These are phyloP conservation scores for Microcebus murinus DNA, from an alignment of 2,113 vertebrate genomes.

Conservation along the genomic window DNA sequence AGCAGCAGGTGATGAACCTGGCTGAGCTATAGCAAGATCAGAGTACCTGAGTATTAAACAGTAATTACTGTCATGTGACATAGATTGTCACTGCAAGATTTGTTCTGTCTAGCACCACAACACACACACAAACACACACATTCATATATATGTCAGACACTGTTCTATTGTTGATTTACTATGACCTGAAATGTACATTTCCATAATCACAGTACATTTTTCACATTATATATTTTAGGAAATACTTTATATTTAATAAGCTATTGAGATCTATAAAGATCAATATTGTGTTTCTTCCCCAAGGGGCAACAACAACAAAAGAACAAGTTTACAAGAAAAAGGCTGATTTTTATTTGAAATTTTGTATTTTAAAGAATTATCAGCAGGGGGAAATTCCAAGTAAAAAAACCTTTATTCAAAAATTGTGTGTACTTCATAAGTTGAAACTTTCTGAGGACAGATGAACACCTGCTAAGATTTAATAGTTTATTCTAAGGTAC, in stretches of 20 bases:
- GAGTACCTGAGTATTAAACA: background rate
- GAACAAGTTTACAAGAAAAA: background rate
- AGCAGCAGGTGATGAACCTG: too few relatives aligned
- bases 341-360: background rate
- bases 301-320: background rate
- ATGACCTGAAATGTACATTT: background rate
- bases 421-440: background rate
- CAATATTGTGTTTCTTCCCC: background rate
- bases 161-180: background rate
- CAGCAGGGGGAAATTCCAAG: background rate
- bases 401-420: slow-evolving; percentile 25
- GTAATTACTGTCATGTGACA: background rate
- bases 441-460: background rate
- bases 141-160: background rate
- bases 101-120: background rate
- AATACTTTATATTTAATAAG: background rate
- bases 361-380: background rate
- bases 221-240: background rate
- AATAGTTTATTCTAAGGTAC: background rate
- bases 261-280: background rate
- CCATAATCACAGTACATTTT: background rate
- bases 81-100: background rate
- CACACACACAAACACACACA: background rate
- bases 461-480: background rate
- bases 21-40: too few relatives aligned